A percentile compares a stretch with the other conserved stretches of the same genome.
These are phyloP conservation scores for Campoplex capitator DNA, from an alignment of 2,888 invertebrate genomes.

Conservation along the genomic window DNA sequence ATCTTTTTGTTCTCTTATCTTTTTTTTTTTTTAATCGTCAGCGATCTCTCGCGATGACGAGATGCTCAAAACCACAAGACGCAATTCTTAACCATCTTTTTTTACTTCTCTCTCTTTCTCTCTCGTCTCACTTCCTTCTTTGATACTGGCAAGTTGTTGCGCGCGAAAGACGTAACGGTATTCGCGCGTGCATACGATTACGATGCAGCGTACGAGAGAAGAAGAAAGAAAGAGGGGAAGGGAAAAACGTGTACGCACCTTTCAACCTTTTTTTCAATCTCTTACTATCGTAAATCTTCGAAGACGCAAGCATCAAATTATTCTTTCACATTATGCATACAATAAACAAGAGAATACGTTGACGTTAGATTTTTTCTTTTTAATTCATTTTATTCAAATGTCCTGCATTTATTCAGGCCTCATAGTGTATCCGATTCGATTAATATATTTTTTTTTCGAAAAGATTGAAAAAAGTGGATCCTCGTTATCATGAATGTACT, in stretches of 20 bases:
- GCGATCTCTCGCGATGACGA: slow-evolving; percentile 25
- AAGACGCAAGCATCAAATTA: slow-evolving; percentile 25
- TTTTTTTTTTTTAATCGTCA: neutral
- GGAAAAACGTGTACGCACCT: slow-evolving; percentile 49
- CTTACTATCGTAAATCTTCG: slow-evolving; percentile 21
- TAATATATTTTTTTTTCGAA: too few relatives aligned
- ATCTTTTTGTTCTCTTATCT: slow-evolving; percentile 26
- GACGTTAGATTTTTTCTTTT: neutral
- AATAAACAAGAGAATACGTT: neutral
- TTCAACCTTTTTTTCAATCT: slow-evolving; percentile 20
- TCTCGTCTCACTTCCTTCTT: slow-evolving; percentile 49
- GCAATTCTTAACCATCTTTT: slow-evolving; percentile 27
- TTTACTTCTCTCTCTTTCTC: slow-evolving; percentile 42
- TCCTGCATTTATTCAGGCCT: neutral
- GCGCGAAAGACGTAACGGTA: slow-evolving; percentile 73
- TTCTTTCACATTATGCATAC: neutral
- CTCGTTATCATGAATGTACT: neutral
- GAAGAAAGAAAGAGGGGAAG: slow-evolving; percentile 16
- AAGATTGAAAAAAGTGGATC: neutral
- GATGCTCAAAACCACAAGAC: slow-evolving; percentile 22
- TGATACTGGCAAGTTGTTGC: slow-evolving; percentile 29
- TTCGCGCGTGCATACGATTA: slow-evolving; percentile 73
- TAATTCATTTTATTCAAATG: neutral
- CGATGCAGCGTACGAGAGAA: slow-evolving; percentile 54
- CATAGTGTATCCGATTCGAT: neutral